These are phyloP conservation scores for Mesocricetus auratus DNA, from an alignment of 2,113 vertebrate species.

Conservation along the genomic window DNA sequence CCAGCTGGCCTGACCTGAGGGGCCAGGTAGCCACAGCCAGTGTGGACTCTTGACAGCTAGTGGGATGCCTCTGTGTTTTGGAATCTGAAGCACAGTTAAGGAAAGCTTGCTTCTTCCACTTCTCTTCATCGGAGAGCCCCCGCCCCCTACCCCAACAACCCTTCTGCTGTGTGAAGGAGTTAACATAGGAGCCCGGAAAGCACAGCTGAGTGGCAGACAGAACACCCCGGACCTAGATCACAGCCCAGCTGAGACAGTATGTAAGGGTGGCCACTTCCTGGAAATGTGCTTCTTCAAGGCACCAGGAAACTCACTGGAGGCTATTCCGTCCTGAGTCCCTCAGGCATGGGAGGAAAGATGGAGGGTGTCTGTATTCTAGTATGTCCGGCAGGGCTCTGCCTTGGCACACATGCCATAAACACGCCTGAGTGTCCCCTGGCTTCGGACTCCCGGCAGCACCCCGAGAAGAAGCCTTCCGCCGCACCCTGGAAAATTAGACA, in stretches of 20 bases:
- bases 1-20: accelerated
- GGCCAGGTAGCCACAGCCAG: not conserved
- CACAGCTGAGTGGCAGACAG: accelerated
- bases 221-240: not conserved
- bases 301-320: not conserved
- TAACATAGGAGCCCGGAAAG: accelerated
- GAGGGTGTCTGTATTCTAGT: no score
- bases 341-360: not conserved
- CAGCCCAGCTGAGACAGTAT: accelerated
- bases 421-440: accelerated
- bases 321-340: not conserved
- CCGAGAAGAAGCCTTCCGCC: not conserved
- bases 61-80: not conserved
- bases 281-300: not conserved
- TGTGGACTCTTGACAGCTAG: not conserved
- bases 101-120: not conserved
- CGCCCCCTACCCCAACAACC: not conserved
- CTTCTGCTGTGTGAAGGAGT: no score
- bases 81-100: not conserved
- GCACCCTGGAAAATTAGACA: not conserved
- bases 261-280: not conserved
- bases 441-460: not conserved
- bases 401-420: accelerated
- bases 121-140: not conserved
- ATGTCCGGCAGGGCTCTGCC: accelerated